These are phyloP conservation scores for Saccostrea cuccullata DNA, from an alignment of 1,140 invertebrate genomes.

Conservation along the genomic window DNA sequence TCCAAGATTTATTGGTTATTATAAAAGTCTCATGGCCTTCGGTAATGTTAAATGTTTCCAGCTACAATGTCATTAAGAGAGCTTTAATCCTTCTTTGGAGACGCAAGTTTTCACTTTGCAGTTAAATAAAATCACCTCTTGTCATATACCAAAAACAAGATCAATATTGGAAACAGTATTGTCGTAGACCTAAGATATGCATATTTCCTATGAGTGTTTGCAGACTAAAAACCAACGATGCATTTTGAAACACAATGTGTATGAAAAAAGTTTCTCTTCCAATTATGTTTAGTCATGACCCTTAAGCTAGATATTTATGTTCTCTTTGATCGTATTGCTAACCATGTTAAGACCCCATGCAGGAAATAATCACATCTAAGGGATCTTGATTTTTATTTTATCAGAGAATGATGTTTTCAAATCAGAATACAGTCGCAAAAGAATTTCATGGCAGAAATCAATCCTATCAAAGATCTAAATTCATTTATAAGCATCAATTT, in stretches of 20 bases:
- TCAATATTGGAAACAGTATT: background rate
- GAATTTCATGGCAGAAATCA: background rate
- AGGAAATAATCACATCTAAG: background rate
- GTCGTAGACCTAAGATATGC: background rate
- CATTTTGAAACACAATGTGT: background rate
- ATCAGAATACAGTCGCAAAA: background rate
- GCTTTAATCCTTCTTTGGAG: background rate
- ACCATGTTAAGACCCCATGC: background rate
- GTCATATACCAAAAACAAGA: background rate
- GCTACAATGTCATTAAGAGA: background rate
- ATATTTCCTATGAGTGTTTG: background rate
- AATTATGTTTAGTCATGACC: conserved; percentile 11
- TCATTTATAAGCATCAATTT: too few species aligned
- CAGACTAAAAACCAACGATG: background rate
- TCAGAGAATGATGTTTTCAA: background rate
- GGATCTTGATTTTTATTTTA: background rate
- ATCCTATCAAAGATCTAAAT: too few species aligned
- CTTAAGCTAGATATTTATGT: background rate
- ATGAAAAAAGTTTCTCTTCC: background rate
- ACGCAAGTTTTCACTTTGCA: background rate
- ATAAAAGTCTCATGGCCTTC: background rate
- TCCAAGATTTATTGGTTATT: background rate
- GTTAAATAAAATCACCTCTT: background rate
- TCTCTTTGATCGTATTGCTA: conserved; percentile 11
- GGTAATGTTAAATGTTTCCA: background rate